Conservation (phyloP, 2,888 invertebrate species). For the Drosophila koepferae region DNA sequence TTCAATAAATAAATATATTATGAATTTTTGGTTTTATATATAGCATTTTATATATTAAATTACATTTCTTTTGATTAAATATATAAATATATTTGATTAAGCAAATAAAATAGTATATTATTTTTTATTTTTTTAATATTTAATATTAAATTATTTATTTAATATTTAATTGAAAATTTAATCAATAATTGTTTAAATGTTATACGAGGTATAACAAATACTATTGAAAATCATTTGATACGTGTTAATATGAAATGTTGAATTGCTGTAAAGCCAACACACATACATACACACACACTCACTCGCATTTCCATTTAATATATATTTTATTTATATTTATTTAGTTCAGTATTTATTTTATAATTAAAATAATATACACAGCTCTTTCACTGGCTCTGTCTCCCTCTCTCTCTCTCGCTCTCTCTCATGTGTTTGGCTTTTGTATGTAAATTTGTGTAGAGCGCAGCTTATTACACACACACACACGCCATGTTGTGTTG, state of each 20-base stretch:
- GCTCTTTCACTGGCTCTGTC: background rate
- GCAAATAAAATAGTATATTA: background rate
- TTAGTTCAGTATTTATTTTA: conserved; percentile 47
- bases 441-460: conserved; percentile 48
- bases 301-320: conserved; percentile 9
- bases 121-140: background rate
- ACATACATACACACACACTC: background rate
- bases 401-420: background rate
- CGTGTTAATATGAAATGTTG: conserved; percentile 39
- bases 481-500: conserved; percentile 60
- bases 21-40: too few species aligned
- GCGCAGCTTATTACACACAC: conserved; percentile 57
- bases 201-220: conserved; percentile 9
- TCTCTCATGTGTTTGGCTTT: conserved; percentile 2
- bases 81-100: too few species aligned
- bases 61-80: too few species aligned
- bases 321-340: conserved; percentile 52
- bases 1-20: too few species aligned
- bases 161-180: background rate
- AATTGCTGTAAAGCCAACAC: background rate
- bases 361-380: conserved; percentile 36
- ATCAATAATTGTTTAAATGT: background rate
- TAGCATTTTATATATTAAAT: too few species aligned
- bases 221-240: conserved; percentile 19
- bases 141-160: too few species aligned